phyloP scores from a whole-genome alignment of 1,140 invertebrate genomes.

The Catajapyx aquilonaris region DNA sequence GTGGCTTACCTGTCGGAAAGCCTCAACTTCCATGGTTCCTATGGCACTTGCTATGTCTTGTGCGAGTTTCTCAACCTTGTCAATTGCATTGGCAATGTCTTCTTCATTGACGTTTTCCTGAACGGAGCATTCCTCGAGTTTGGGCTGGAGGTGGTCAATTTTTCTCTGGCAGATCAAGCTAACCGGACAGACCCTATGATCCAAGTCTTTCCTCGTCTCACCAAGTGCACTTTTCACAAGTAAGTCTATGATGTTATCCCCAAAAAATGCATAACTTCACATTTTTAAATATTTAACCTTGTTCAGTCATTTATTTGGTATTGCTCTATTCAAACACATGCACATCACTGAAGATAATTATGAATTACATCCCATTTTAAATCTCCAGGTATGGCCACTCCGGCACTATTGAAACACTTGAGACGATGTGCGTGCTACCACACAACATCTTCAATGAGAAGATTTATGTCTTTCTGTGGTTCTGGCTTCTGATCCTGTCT shows the following conservation, averaged over 20 bases:
- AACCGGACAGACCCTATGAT: constrained; percentile 21
- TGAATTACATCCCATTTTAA: no score
- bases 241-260: no score
- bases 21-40: constrained; percentile 15
- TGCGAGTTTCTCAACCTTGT: constrained; percentile 20
- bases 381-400: constrained; percentile 34
- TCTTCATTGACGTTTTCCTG: constrained; percentile 25
- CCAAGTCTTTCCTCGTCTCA: constrained; percentile 20
- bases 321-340: constrained; percentile 19
- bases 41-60: constrained; percentile 18
- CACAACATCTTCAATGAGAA: constrained; percentile 62
- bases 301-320: constrained; percentile 16
- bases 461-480: constrained; percentile 55
- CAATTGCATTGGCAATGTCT: constrained; percentile 22
- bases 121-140: constrained; percentile 21
- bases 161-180: constrained; percentile 18
- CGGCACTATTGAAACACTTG: constrained; percentile 32
- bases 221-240: constrained; percentile 24
- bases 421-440: constrained; percentile 48
- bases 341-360: no score
- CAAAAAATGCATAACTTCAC: constrained; percentile 18
- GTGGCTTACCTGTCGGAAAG: constrained; percentile 12
- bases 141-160: constrained; percentile 19
- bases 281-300: constrained; percentile 17
- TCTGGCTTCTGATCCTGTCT: constrained; percentile 52